phyloP scores from a whole-genome alignment of 2,888 invertebrate genomes.

The Dinocampus coccinellae region DNA sequence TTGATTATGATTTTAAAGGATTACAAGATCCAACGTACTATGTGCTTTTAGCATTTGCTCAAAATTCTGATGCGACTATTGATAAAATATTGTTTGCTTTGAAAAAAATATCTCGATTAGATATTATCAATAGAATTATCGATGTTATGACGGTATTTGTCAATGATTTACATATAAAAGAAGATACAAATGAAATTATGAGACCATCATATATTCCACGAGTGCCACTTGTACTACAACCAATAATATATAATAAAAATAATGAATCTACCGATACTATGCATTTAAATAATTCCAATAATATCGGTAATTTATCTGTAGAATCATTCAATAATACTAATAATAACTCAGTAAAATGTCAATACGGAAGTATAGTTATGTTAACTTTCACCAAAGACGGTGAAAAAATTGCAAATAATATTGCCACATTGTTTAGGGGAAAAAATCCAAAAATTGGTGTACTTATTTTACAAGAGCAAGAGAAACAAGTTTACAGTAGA shows the following conservation, averaged over 20 bases:
- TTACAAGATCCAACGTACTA: slow-evolving; percentile 71
- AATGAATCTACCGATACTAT: not conserved
- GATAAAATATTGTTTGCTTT: slow-evolving; percentile 72
- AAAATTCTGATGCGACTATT: slow-evolving; percentile 72
- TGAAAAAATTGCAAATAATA: slow-evolving; percentile 69
- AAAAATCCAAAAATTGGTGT: slow-evolving; percentile 65
- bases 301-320: slow-evolving; percentile 1
- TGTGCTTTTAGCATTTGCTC: slow-evolving; percentile 72
- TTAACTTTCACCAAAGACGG: slow-evolving; percentile 74
- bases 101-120: slow-evolving; percentile 71
- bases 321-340: slow-evolving; percentile 30
- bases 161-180: slow-evolving; percentile 32
- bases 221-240: slow-evolving; percentile 29
- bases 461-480: slow-evolving; percentile 70
- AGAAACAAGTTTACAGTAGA: slow-evolving; percentile 71
- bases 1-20: slow-evolving; percentile 71
- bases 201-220: slow-evolving; percentile 21
- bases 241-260: slow-evolving; percentile 5
- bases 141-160: slow-evolving; percentile 60
- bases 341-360: slow-evolving; percentile 17
- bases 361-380: slow-evolving; percentile 64
- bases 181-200: slow-evolving; percentile 13
- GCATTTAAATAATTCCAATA: not conserved
- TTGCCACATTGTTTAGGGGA: slow-evolving; percentile 70
- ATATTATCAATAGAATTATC: slow-evolving; percentile 71